Base-by-base conservation (phyloP, 2,797 vertebrate genomes). In the Neoniphon sammara region DNA sequence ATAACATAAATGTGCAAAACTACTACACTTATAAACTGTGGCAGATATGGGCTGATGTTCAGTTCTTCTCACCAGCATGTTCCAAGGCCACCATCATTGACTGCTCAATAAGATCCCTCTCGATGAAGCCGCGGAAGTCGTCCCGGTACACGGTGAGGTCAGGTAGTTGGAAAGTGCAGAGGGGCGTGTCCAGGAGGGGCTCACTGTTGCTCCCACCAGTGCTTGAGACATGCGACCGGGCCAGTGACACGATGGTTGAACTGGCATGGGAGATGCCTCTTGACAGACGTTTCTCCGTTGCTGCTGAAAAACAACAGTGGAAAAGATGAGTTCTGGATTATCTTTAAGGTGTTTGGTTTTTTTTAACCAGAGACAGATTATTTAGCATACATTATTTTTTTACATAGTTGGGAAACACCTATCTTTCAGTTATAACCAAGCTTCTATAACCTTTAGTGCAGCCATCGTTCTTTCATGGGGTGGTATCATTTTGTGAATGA, bases 131-230 rank as follows among this genome's bases (percentile, higher is more conserved):
- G 4, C 97, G 96, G 90, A 99, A 99, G 21, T 98, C 97, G 8
- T 98, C 97, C 0, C 90, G 88, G 92, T 98, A 99, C 25, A 96
- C 90, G 0, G 96, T 98, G 89, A 99, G 95, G 93, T 99, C 97
- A 0, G 98, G 98, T 65, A 99, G 95, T 90, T 99, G 97, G 94
- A 99, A 99, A 79, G 98, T 98, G 93, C 96, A 99, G 64, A 98
- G 88, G 1, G 98, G 98, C 49, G 95, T 98, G 92, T 99, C 97
- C 92, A 97, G 93, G n/a, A 96, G 95, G 0, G 93, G 95, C 31
- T 94, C 93, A 0, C 66, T 91, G 71, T 80, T 89, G 82, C 84
- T 85, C 0, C 88, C 90, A 36, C 96, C 95, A 0, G 95, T 95
- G 82, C 93, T 96, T 82, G 96, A 98, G 70, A 99, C 95, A 0